These are phyloP conservation scores for Chymomyza amoena DNA, from an alignment of 2,888 invertebrate genomes.

Conservation along the genomic window DNA sequence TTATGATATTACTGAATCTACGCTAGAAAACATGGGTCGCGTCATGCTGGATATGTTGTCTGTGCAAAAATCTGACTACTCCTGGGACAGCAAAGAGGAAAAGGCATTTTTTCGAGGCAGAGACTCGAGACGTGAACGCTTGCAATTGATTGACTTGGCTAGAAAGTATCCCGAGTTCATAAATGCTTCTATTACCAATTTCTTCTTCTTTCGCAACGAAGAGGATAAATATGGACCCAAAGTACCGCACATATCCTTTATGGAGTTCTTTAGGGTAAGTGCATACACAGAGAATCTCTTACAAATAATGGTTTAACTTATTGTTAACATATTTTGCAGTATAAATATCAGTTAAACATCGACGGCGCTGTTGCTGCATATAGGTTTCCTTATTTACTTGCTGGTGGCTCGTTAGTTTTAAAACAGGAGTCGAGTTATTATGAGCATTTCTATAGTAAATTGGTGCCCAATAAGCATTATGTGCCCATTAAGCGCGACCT, in stretches of 20 bases:
- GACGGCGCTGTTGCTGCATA: slow-evolving; percentile 99
- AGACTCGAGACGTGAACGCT: slow-evolving; percentile 91
- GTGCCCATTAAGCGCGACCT: slow-evolving; percentile 89
- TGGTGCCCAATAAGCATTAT: slow-evolving; percentile 89
- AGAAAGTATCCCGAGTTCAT: slow-evolving; percentile 87
- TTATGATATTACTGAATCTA: slow-evolving; percentile 95
- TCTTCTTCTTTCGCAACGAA: slow-evolving; percentile 95
- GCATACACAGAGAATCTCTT: neutral
- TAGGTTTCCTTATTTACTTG: slow-evolving; percentile 93
- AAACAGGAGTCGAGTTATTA: slow-evolving; percentile 97
- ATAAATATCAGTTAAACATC: slow-evolving; percentile 95
- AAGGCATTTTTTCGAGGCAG: slow-evolving; percentile 95
- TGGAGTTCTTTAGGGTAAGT: slow-evolving; percentile 83
- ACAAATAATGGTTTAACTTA: neutral
- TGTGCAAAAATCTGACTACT: slow-evolving; percentile 86
- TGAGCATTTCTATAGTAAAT: slow-evolving; percentile 93
- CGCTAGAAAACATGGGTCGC: slow-evolving; percentile 95
- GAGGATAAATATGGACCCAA: slow-evolving; percentile 92
- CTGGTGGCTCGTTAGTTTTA: slow-evolving; percentile 91
- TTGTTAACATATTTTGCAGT: slow-evolving; percentile 81
- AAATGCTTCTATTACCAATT: slow-evolving; percentile 95
- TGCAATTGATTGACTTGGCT: slow-evolving; percentile 89
- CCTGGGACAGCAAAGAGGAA: slow-evolving; percentile 87
- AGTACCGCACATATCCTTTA: slow-evolving; percentile 91
- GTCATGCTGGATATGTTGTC: slow-evolving; percentile 94